These are phyloP conservation scores for Cepaea nemoralis DNA, from an alignment of 1,140 invertebrate genomes.

Conservation along the genomic window DNA sequence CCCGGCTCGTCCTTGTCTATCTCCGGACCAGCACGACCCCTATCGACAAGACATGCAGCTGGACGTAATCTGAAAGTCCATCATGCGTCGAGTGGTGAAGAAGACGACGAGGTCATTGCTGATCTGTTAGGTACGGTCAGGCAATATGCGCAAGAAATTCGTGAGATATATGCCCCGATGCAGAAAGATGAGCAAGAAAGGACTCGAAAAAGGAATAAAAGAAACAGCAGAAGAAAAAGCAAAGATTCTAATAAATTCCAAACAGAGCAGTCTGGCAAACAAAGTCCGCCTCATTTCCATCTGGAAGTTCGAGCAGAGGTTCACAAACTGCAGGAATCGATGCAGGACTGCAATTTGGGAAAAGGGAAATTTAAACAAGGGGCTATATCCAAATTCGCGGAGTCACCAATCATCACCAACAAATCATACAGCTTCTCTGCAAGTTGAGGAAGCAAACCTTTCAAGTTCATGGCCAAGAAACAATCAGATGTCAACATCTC, in stretches of 20 bases:
- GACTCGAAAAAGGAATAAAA: background rate
- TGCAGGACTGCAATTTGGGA: background rate
- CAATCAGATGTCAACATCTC: background rate
- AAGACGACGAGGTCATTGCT: slow-evolving; percentile 28
- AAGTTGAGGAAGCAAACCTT: slow-evolving; percentile 36
- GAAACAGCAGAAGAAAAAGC: slow-evolving; percentile 8
- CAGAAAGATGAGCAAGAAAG: slow-evolving; percentile 30
- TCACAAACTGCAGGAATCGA: slow-evolving; percentile 16
- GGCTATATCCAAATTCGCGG: background rate
- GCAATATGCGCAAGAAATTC: slow-evolving; percentile 38
- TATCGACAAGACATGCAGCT: background rate
- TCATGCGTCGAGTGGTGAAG: background rate
- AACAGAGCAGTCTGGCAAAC: background rate
- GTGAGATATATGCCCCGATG: slow-evolving; percentile 38
- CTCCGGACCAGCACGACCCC: background rate
- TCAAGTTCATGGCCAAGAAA: slow-evolving; percentile 35
- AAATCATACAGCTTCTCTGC: slow-evolving; percentile 2
- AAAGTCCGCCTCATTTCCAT: background rate
- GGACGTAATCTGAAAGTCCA: background rate
- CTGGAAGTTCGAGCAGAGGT: slow-evolving; percentile 36
- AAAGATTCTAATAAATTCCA: background rate
- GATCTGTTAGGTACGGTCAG: slow-evolving; percentile 35
- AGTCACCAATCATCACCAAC: slow-evolving; percentile 23
- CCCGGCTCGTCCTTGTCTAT: background rate
- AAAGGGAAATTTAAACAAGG: background rate